Percentiles rank a stretch among this genome's conserved stretches.
Evolutionary conservation across 1,140 invertebrate genomes (phyloP).

Genomic region (Phenacoccus solenopsis): DNA sequence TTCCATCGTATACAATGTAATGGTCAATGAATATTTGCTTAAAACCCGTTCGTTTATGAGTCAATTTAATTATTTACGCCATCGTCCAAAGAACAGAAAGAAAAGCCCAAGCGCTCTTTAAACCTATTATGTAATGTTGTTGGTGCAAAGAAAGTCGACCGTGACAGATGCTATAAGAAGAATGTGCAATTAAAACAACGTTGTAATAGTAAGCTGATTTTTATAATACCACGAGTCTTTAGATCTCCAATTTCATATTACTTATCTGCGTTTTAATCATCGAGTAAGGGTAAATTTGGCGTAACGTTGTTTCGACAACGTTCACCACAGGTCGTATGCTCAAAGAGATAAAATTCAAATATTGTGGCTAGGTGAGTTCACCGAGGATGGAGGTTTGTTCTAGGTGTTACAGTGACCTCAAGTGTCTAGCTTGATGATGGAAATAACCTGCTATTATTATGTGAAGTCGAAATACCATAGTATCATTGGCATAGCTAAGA

Average conservation of each 20-base stretch:
- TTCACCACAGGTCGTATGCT: neutral
- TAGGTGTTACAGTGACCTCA: no score
- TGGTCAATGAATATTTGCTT: neutral
- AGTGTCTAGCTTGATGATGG: no score
- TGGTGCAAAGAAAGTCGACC: conserved; percentile 13
- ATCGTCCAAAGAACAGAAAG: neutral
- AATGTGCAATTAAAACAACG: neutral
- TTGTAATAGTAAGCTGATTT: neutral
- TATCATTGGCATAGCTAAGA: no score
- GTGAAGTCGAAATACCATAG: no score
- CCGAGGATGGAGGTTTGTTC: no score
- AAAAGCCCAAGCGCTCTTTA: neutral
- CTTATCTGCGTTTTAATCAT: neutral
- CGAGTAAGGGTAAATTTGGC: neutral
- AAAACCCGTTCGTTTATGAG: neutral
- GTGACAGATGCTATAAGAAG: neutral
- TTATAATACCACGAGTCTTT: no score
- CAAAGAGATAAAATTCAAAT: no score
- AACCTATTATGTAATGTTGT: neutral
- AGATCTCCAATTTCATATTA: no score
- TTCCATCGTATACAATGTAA: neutral
- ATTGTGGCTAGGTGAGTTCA: no score
- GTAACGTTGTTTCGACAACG: neutral
- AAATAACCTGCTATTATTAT: no score
- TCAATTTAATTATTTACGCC: conserved; percentile 12